phyloP scores from a whole-genome alignment of 2,888 invertebrate genomes.

The Eristalis intricaria region DNA sequence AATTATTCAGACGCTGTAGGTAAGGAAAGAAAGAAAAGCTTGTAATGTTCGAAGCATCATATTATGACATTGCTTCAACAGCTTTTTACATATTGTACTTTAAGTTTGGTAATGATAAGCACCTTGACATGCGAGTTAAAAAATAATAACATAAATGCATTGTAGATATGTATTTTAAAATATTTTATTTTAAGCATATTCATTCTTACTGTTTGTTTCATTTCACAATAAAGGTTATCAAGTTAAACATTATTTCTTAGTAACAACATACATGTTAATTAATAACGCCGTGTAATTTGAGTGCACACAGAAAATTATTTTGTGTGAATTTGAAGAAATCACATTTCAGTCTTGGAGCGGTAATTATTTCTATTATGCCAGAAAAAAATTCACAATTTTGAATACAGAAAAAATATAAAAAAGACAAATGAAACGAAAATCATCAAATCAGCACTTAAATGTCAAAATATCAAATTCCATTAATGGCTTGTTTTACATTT shows the following conservation, averaged over 20 bases:
- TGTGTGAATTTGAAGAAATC: constrained; percentile 14
- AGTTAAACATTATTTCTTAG: constrained; percentile 19
- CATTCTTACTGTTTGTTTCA: constrained; percentile 6
- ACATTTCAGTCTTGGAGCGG: constrained; percentile 46
- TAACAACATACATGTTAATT: constrained; percentile 14
- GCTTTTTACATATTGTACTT: too few species aligned
- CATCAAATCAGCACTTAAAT: constrained; percentile 21
- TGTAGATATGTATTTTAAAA: constrained; percentile 40
- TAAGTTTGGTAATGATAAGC: not conserved
- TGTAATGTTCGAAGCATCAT: too few species aligned
- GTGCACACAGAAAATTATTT: constrained; percentile 29
- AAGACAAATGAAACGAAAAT: not conserved
- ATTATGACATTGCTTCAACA: too few species aligned
- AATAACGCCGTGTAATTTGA: constrained; percentile 54
- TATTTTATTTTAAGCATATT: constrained; percentile 34
- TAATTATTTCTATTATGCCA: not conserved
- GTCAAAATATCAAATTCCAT: constrained; percentile 76
- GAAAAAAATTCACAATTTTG: not conserved
- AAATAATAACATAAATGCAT: constrained; percentile 12
- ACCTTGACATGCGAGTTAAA: not conserved
- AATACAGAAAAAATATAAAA: not conserved
- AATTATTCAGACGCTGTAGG: too few species aligned
- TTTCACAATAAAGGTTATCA: not conserved
- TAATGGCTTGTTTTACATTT: constrained; percentile 81
- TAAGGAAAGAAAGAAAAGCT: too few species aligned